A percentile compares a stretch with the other conserved stretches of the same genome.
Evolutionary conservation across 2,113 vertebrate species (phyloP).

Genomic region (Cercopithecus mona): DNA sequence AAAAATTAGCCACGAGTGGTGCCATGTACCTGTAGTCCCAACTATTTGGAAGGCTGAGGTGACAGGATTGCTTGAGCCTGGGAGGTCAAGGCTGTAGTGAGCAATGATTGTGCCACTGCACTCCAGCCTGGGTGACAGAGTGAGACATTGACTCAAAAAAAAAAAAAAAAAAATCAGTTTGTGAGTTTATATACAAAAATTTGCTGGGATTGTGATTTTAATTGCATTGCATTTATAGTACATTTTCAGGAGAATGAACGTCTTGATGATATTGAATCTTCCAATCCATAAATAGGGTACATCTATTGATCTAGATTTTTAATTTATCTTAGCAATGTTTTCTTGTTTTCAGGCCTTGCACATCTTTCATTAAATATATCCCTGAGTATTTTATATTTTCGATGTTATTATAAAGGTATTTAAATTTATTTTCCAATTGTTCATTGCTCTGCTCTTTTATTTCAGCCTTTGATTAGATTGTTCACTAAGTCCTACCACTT

Average conservation of each 20-base stretch:
- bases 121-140: too few species aligned
- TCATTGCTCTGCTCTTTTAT: not conserved
- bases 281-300: not conserved
- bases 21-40: too few species aligned
- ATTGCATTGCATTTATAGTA: not conserved
- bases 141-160: too few species aligned
- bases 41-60: too few species aligned
- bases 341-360: not conserved
- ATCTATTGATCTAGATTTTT: not conserved
- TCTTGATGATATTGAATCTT: not conserved
- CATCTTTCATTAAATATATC: conserved; percentile 4
- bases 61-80: too few species aligned
- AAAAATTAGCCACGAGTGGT: too few species aligned
- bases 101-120: too few species aligned
- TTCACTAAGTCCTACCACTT: not conserved
- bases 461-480: not conserved
- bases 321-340: not conserved
- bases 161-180: not conserved
- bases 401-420: not conserved
- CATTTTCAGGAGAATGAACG: not conserved
- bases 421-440: not conserved
- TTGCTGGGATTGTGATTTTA: not conserved
- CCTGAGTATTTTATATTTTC: not conserved
- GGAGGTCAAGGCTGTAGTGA: too few species aligned
- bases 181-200: not conserved